Percentiles rank a stretch among this genome's conserved stretches.
These are phyloP conservation scores for Notoglanidium macrostoma DNA, from an alignment of 2,797 vertebrate genomes.

Conservation along the genomic window DNA sequence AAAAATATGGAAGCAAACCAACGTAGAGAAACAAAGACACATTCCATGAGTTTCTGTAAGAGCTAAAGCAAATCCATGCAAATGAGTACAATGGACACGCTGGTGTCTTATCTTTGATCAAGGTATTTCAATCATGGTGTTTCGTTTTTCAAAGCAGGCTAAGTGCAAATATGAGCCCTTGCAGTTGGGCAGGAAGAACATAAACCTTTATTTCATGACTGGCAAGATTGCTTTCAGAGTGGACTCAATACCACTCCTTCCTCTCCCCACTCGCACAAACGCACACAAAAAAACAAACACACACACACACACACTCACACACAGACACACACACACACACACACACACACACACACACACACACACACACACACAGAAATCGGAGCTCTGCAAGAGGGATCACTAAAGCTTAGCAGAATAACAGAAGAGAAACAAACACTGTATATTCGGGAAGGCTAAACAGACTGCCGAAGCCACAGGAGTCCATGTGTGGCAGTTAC, in stretches of 20 bases:
- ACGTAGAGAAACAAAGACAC: background rate
- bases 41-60: constrained; percentile 24
- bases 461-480: constrained; percentile 24
- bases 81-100: constrained; percentile 8
- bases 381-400: constrained; percentile 29
- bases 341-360: constrained; percentile 48
- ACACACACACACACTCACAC: constrained; percentile 50
- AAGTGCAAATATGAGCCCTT: constrained; percentile 40
- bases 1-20: background rate
- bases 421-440: constrained; percentile 18
- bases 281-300: background rate
- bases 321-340: constrained; percentile 19
- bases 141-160: constrained; percentile 23
- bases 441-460: constrained; percentile 3
- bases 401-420: constrained; percentile 12
- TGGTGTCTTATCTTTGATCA: constrained; percentile 35
- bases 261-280: constrained; percentile 12
- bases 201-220: constrained; percentile 21
- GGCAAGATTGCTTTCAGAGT: constrained; percentile 35
- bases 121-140: background rate
- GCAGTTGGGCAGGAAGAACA: constrained; percentile 39
- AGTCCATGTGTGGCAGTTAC: constrained; percentile 27
- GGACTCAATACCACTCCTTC: background rate
- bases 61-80: constrained; percentile 11
- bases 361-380: constrained; percentile 38